phyloP scores from a whole-genome alignment of 1,140 invertebrate genomes.

The Pseudomyrmex gracilis region DNA sequence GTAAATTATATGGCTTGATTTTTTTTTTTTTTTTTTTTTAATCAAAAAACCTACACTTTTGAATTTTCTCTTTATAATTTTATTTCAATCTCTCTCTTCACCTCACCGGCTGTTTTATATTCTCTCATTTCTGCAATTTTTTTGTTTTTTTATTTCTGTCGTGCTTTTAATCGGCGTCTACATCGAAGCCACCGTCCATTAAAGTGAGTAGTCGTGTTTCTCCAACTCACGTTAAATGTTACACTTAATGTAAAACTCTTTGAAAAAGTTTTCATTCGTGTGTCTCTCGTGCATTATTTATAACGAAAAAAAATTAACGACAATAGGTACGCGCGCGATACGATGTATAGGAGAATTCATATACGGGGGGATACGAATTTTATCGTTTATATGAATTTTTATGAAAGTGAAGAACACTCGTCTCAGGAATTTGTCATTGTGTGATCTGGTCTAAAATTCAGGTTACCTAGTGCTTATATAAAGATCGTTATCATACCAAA shows the following conservation, averaged over 20 bases:
- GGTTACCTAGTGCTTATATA: neutral
- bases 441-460: constrained; percentile 1
- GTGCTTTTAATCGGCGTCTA: neutral
- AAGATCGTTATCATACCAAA: constrained; percentile 13
- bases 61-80: neutral
- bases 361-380: neutral
- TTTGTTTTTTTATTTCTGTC: neutral
- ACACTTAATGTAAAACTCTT: constrained; percentile 10
- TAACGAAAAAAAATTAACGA: neutral
- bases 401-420: neutral
- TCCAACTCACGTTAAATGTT: neutral
- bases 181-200: constrained; percentile 4
- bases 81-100: neutral
- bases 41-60: too few species aligned
- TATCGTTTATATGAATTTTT: constrained; percentile 16
- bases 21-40: neutral
- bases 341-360: neutral
- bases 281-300: neutral
- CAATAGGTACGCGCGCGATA: neutral
- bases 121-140: neutral
- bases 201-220: constrained; percentile 4
- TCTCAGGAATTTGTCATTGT: neutral
- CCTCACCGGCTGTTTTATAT: neutral
- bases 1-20: neutral
- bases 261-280: neutral